These are phyloP conservation scores for Harpegnathos saltator DNA, from an alignment of 1,140 invertebrate genomes.

Conservation along the genomic window DNA sequence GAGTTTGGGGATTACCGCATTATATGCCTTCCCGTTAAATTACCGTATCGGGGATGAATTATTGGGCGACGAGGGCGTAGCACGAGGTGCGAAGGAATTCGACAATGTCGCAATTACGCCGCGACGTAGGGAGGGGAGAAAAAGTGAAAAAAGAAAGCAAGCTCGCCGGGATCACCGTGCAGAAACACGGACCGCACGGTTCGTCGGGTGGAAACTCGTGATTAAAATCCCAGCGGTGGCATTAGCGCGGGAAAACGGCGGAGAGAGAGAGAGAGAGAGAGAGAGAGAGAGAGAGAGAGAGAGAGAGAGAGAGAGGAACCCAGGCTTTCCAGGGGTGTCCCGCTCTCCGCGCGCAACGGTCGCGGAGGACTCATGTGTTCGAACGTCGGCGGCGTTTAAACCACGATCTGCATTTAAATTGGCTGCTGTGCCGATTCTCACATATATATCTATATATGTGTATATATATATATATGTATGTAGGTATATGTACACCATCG, in stretches of 20 bases:
- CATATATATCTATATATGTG: conserved; percentile 25
- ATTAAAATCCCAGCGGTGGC: conserved; percentile 77
- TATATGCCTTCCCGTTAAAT: background rate
- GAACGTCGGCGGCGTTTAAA: conserved; percentile 74
- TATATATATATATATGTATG: conserved; percentile 29
- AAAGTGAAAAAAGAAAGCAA: conserved; percentile 6
- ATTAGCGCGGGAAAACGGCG: conserved; percentile 68
- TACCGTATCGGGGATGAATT: conserved; percentile 39
- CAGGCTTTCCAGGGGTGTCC: conserved; percentile 12
- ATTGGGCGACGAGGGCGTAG: conserved; percentile 18
- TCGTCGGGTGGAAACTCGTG: conserved; percentile 66
- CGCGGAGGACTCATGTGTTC: conserved; percentile 69
- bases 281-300: background rate
- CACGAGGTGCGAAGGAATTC: conserved; percentile 61
- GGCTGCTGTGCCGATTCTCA: conserved; percentile 68
- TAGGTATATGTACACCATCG: conserved; percentile 31
- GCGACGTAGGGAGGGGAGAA: background rate
- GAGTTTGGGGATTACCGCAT: conserved; percentile 12
- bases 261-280: background rate
- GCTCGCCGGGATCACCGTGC: conserved; percentile 38
- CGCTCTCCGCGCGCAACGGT: conserved; percentile 39
- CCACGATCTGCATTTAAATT: conserved; percentile 80
- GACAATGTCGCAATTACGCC: conserved; percentile 67
- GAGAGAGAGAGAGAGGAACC: conserved; percentile 6
- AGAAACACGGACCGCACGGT: conserved; percentile 52